Base-by-base conservation (phyloP, 2,113 vertebrate genomes). In the Verasper variegatus region DNA sequence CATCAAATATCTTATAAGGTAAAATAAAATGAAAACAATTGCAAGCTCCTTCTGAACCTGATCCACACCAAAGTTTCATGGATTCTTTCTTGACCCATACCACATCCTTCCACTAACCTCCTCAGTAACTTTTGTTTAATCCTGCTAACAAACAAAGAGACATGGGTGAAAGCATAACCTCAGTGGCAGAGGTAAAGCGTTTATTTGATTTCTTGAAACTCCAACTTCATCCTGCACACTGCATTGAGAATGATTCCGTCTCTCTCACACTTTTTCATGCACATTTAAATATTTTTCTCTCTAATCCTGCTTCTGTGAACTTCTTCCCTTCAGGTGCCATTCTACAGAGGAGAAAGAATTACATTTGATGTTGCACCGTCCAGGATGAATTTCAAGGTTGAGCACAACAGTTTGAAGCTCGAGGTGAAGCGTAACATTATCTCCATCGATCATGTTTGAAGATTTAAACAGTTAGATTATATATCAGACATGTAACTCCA, bases 291-390 rank as follows among this genome's bases (percentile, higher is more conserved):
- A 27, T 79, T 69, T 56, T 27, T 57, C 0, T 13, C 7, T 66
- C 9, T 68, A 35, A 56, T 66, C 69, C 10, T 51, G 23, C 15
- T n/a, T 52, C n/a, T 68, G 23, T 76, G 61, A 68, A 45, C 21
- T 9, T 47, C 42, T 9, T 71, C 37, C 18, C 65, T 91, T 35
- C 84, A 99, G 98, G 92, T 99, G 62, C 98, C 98, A 0, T 99
- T 97, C 92, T 99, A 99, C 87, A 92, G 97, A 62, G 98, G 98
- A 20, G 98, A 99, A 80, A 95, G 98, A 84, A 99, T 99, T 86
- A 99, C 98, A 0, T 99, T 99, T 85, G 98, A 99, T 0, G 98
- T 99, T 2, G 97, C 98, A 13, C 98, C 98, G 0, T 96, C 98
- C 0, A 93, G 95, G 37, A 69, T 99, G 80, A 96, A 98, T 72